Evolutionary conservation across 2,888 invertebrate species (phyloP).

Genomic region (Raillietiella orientalis): DNA sequence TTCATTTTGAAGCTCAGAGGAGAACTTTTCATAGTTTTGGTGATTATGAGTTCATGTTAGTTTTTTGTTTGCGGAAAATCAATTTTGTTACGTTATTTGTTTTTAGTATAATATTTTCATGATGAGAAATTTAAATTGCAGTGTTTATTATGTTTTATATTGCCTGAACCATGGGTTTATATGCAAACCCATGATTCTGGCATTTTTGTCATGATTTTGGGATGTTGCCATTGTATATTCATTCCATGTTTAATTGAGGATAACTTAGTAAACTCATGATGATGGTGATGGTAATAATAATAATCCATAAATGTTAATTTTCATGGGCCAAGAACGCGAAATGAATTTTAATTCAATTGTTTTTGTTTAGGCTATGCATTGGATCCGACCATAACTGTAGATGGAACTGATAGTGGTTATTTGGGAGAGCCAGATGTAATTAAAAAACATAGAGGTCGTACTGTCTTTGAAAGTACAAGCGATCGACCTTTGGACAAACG

Average conservation of each 20-base stretch:
- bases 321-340: too few relatives aligned
- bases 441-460: conserved; percentile 38
- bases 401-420: conserved; percentile 12
- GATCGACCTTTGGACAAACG: conserved; percentile 36
- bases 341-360: too few relatives aligned
- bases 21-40: conserved; percentile 75
- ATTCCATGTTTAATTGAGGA: too few relatives aligned
- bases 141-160: conserved; percentile 3
- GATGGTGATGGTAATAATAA: too few relatives aligned
- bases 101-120: conserved; percentile 2
- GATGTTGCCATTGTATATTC: too few relatives aligned
- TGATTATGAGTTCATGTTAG: conserved; percentile 9
- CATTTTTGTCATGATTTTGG: too few relatives aligned
- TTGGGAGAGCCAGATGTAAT: conserved; percentile 30
- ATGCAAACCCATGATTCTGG: too few relatives aligned
- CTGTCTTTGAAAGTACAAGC: conserved; percentile 58
- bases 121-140: conserved; percentile 2
- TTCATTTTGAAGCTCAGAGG: conserved; percentile 87
- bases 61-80: conserved; percentile 2
- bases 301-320: too few relatives aligned
- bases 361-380: conserved; percentile 49
- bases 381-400: conserved; percentile 49
- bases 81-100: neutral
- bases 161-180: too few relatives aligned
- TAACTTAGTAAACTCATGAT: too few relatives aligned